Evolutionary conservation across 2,888 invertebrate species (phyloP).

Genomic region (Taenaris catops): DNA sequence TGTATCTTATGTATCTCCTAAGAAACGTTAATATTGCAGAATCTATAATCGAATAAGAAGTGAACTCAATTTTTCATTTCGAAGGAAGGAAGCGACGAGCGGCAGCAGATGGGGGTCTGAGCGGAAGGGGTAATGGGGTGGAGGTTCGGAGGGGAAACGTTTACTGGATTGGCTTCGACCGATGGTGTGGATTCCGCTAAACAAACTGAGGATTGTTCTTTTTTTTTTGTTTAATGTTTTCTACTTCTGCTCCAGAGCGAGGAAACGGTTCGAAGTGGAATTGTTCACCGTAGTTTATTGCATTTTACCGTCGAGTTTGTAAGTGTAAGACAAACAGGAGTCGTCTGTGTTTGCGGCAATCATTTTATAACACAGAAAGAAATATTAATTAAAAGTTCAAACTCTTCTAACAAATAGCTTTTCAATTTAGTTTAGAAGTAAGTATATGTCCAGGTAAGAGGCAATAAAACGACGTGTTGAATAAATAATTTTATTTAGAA

Average conservation of each 20-base stretch:
- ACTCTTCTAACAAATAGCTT: no score
- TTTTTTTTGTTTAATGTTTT: slow-evolving; percentile 15
- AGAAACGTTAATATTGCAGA: no score
- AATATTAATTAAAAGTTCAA: no score
- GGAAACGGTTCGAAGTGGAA: slow-evolving; percentile 6
- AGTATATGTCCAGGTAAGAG: no score
- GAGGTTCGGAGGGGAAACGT: not conserved
- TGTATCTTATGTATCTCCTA: no score
- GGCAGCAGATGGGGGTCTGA: slow-evolving; percentile 14
- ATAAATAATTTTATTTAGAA: no score
- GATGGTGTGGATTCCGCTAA: slow-evolving; percentile 17
- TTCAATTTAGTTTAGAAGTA: no score
- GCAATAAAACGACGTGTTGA: no score
- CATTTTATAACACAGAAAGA: no score
- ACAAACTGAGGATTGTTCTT: slow-evolving; percentile 19
- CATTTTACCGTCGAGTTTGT: slow-evolving; percentile 15
- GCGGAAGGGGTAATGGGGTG: not conserved
- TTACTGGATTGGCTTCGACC: slow-evolving; percentile 19
- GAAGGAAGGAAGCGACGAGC: slow-evolving; percentile 18
- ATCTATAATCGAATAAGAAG: no score
- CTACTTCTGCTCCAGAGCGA: slow-evolving; percentile 8
- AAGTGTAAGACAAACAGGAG: slow-evolving; percentile 13
- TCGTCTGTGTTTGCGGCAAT: no score
- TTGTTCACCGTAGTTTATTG: slow-evolving; percentile 14
- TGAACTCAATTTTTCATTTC: slow-evolving; percentile 21